These are phyloP conservation scores for Spisula solida DNA, from an alignment of 2,888 invertebrate species.

Conservation along the genomic window DNA sequence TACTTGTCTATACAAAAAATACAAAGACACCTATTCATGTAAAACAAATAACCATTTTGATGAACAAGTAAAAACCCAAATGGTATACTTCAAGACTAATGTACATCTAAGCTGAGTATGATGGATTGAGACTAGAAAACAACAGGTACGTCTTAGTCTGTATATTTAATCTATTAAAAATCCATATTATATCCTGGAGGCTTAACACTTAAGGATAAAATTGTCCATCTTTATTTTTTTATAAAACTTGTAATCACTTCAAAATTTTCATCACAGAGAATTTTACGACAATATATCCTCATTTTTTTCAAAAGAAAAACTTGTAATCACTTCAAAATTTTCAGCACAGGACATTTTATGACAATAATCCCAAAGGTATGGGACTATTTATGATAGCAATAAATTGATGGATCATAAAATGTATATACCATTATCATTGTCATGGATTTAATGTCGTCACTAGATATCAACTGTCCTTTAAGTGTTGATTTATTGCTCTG, in stretches of 20 bases:
- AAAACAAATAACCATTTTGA: neutral
- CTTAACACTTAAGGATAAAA: too few relatives aligned
- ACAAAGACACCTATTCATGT: neutral
- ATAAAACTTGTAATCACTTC: neutral
- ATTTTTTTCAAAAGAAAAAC: too few relatives aligned
- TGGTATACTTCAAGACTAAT: neutral
- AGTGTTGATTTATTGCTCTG: neutral
- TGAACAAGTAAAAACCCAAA: conserved; percentile 5
- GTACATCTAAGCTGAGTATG: neutral
- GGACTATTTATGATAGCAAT: neutral
- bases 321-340: neutral
- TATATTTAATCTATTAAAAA: too few relatives aligned
- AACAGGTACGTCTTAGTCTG: neutral
- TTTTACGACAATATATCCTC: neutral
- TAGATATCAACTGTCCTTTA: neutral
- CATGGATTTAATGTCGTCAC: neutral
- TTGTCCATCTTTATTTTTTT: too few relatives aligned
- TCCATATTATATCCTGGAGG: too few relatives aligned
- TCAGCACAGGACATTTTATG: neutral
- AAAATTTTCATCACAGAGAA: neutral
- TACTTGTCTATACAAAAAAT: neutral
- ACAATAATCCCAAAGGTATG: neutral
- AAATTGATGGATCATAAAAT: neutral
- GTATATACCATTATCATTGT: neutral
- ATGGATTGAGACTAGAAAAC: neutral